Evolutionary conservation across 2,797 vertebrate genomes (phyloP).

Genomic region (Sphenodon punctatus): DNA sequence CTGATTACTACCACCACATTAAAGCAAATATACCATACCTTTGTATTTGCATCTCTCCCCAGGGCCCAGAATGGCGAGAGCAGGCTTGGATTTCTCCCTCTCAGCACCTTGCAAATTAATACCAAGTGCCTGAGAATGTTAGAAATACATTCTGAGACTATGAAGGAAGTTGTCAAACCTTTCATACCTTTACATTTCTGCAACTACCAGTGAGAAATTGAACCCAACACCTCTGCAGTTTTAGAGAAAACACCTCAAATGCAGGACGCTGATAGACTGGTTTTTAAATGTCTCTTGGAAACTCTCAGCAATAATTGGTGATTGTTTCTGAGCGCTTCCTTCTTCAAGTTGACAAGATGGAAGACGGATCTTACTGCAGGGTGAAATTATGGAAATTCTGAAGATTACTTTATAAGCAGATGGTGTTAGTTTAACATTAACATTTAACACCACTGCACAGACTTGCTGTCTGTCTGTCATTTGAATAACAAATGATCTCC

Average conservation of each 20-base stretch:
- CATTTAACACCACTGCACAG: neutral
- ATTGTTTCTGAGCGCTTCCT: constrained; percentile 10
- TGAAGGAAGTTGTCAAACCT: neutral
- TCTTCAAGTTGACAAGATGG: neutral
- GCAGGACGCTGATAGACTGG: constrained; percentile 6
- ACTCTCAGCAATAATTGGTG: constrained; percentile 10
- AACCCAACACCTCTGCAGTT: constrained; percentile 20
- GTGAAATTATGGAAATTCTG: constrained; percentile 41
- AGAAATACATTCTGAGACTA: constrained; percentile 2
- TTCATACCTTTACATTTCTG: neutral
- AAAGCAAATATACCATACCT: neutral
- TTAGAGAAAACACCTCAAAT: constrained; percentile 13
- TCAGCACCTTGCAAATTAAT: neutral
- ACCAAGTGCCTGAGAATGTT: neutral
- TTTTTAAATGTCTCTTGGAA: constrained; percentile 12
- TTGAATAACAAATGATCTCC: constrained; percentile 24
- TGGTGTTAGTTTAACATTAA: constrained; percentile 3
- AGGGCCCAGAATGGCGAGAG: neutral
- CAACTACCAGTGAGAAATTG: constrained; percentile 21
- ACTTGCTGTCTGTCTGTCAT: neutral
- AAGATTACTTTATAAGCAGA: constrained; percentile 10
- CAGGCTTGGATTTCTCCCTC: neutral
- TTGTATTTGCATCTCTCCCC: neutral
- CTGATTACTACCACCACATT: neutral
- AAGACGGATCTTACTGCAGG: neutral